Evolutionary conservation across 1,140 invertebrate genomes (phyloP), one percentile per base, ranked within the genome.

Genomic region (Drosophila eugracilis): DNA sequence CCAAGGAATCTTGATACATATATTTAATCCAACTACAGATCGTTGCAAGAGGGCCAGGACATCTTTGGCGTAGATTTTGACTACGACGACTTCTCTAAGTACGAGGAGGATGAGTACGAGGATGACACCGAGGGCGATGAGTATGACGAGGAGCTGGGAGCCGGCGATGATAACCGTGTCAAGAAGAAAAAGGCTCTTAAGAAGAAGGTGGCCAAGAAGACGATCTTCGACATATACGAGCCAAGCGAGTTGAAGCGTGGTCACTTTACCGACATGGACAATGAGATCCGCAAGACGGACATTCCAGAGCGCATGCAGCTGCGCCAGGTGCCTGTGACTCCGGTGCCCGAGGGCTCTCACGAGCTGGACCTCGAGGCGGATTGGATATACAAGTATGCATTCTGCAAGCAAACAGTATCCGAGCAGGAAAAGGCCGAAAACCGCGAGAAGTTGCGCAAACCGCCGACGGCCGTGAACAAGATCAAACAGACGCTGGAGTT

Each of bases 41-140:
- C 97, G 1, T 92, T 99, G 22, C 98, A 99, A 94, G 98, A 99
- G 92, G 99, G 99, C 50, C 98, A 99, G 92, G 99, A 99, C 90
- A 99, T 99, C 75, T 99, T 99, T 92, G 99, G 99, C 55, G 98
- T 99, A 17, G 97, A 99, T 91, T 99, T 99, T 93, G 98, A 99
- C 92, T 99, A 97, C 92, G 97, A 98, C 71, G 98, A 99, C 78
- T 98, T 99, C 93, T 95, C 96, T 26, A 96, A 97, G 89, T 97
- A 96, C 92, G 97, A 95, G 15, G 96, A 97, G 5, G 96, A 97
- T 55, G 95, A 96, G 67, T 96, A 97, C 86, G 97, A 98, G 63
- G 96, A 97, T 44, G 95, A 96, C 39, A 94, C 95, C 14, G 95
- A 95, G 10, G 94, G 95, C 7, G 95, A 97, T 53, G 95, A 96